Evolutionary conservation across 2,888 invertebrate species (phyloP), one percentile per base, ranked within the genome.

Genomic region (Gymnosoma rotundatum): DNA sequence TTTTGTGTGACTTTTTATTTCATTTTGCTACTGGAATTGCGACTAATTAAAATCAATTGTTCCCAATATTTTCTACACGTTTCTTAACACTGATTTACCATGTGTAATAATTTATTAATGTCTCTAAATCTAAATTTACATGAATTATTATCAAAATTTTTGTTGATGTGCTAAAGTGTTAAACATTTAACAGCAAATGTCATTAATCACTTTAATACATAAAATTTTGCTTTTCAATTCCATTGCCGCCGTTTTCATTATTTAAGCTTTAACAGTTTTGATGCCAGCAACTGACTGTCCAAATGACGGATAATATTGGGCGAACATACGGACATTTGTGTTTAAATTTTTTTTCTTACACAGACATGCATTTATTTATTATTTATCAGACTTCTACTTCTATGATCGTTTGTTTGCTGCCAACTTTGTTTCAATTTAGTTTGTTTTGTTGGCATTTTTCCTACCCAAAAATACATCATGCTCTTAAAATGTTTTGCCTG

Each of bases 231-330:
- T 32, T 14, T 48, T n/a, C n/a, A 45, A 61, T 8, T 61, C 52
- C 58, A 75, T 82, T 70, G 48, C 58, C 45, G 42, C 20, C 32
- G 64, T 32, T 32, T 5, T 32, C 32, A 32, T 58, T 79, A 73
- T 60, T 56, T 58, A 38, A 38, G 20, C 18, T 81, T 74, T 32
- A 70, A 9, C 58, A 16, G 16, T 67, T 64, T 66, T 54, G 61
- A 75, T 20, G 64, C 16, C 66, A 66, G 20, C 36, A 60, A 73
- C 60, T 64, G 60, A 60, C 60, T 78, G 74, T 50, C 73, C 64
- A 69, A 78, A 52, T 84, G 84, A 74, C 54, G 74, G 69, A 78
- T 73, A 81, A 81, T 70, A 78, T 81, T 84, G 70, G 81, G 78
- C 78, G 73, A 78, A 70, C 42, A 52, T 78, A 64, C 80, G 64